Evolutionary conservation across 2,888 invertebrate genomes (phyloP), one percentile per base, ranked within the genome.

Genomic region (Beris chalybata): DNA sequence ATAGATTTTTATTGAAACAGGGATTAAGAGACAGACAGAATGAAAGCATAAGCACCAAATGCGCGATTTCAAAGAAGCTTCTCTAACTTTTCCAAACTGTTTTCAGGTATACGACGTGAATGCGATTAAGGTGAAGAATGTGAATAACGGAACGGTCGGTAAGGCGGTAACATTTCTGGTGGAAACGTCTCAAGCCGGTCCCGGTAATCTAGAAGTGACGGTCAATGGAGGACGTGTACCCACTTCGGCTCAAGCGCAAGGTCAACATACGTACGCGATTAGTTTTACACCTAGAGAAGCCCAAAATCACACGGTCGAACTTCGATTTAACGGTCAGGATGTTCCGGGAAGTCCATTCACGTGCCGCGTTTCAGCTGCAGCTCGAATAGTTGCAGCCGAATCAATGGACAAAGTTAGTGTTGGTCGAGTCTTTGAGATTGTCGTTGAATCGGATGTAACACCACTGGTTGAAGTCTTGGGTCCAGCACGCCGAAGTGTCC

Each of bases 141-240:
- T 95, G 9, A 89, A 92, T 56, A 88, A 88, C 73, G 93, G 95
- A 69, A 90, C 93, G 50, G 91, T 95, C 56, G 93, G 94, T 64
- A 91, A 95, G 78, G 89, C 95, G 1, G 93, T 95, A 44, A 95
- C 95, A 53, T 95, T 95, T 80, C 84, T 95, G 74, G 95, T 99
- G 78, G 98, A 99, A 82, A 98, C 98, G 12, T 94, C 95, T 77
- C 94, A 96, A 80, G 98, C 98, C 4, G 99, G 98, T 15, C 96
- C 98, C 0, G 99, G 99, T 29, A 98, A 99, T 81, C 83, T 99
- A 52, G 98, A 99, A 81, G 98, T 99, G 67, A 96, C 97, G 0
- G 97, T 99, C 32, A 98, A 99, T 77, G 96, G 97, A 6, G 98
- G 98, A 0, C 87, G 95, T 69, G 97, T 98, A 43, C 96, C 97